phyloP scores from a whole-genome alignment of 2,797 vertebrate genomes.

The Myiothlypis chrysogaster region DNA sequence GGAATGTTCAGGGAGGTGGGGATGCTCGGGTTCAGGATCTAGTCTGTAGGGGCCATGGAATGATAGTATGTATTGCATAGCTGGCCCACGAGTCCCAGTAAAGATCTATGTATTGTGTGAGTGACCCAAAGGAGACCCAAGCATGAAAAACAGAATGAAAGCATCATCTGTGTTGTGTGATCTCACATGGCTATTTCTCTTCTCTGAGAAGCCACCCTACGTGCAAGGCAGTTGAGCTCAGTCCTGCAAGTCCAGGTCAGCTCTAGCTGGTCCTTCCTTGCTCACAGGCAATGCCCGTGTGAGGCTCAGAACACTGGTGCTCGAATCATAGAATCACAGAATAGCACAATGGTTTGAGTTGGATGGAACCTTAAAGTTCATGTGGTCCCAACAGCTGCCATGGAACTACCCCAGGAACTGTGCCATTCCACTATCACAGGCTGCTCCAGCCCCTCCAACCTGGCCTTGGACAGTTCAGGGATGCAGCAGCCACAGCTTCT shows the following conservation, averaged over 20 bases:
- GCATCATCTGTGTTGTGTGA: no score
- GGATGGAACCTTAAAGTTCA: not conserved
- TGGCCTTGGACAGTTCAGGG: no score
- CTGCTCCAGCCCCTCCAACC: not conserved
- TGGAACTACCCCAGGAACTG: not conserved
- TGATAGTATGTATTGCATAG: no score
- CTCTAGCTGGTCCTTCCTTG: not conserved
- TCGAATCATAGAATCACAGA: not conserved
- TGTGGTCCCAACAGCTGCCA: not conserved
- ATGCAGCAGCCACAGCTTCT: not conserved
- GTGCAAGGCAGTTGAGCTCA: fast-evolving
- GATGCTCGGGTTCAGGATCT: no score
- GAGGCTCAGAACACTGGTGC: not conserved
- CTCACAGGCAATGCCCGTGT: not conserved
- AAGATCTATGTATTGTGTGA: no score
- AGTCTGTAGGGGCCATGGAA: not conserved
- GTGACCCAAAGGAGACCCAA: not conserved
- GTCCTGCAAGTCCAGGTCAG: not conserved
- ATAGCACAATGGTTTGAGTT: not conserved
- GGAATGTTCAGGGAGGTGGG: fast-evolving
- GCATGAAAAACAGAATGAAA: not conserved
- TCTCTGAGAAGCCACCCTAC: not conserved
- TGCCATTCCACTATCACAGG: not conserved
- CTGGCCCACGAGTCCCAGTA: no score
- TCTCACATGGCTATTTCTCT: not conserved